Evolutionary conservation across 2,888 invertebrate genomes (phyloP).

Genomic region (Diarsia mendica): DNA sequence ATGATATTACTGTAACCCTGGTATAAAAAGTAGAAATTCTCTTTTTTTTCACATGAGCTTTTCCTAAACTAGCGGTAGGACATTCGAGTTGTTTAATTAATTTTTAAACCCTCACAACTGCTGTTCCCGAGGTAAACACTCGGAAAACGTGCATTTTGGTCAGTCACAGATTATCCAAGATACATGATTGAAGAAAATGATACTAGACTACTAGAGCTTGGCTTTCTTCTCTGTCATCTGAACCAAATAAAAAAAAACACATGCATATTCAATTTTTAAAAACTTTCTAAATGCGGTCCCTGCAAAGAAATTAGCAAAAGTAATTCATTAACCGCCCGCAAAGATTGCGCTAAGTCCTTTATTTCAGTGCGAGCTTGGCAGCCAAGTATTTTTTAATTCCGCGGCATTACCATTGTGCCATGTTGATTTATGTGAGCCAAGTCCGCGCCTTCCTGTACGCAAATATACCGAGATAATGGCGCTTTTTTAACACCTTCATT

Average conservation of each 20-base stretch:
- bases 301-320: conserved; percentile 86
- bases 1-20: neutral
- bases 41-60: neutral
- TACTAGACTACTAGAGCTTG: too few species aligned
- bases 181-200: neutral
- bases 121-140: too few species aligned
- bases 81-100: neutral
- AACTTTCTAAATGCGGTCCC: conserved; percentile 71
- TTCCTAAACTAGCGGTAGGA: neutral
- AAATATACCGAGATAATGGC: conserved; percentile 86
- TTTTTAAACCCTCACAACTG: neutral
- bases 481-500: conserved; percentile 86
- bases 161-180: neutral
- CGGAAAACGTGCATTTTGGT: neutral
- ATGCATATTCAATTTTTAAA: neutral
- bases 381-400: conserved; percentile 89
- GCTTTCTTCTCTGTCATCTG: neutral
- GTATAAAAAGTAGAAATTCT: too few species aligned
- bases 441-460: conserved; percentile 69
- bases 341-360: conserved; percentile 88
- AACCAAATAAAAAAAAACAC: neutral
- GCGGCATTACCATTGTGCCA: conserved; percentile 87
- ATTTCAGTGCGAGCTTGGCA: conserved; percentile 82
- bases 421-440: conserved; percentile 83
- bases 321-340: conserved; percentile 88